A percentile compares a stretch with the other conserved stretches of the same genome.
Evolutionary conservation across 2,797 vertebrate genomes (phyloP).

Genomic region (Peromyscus melanophrys): DNA sequence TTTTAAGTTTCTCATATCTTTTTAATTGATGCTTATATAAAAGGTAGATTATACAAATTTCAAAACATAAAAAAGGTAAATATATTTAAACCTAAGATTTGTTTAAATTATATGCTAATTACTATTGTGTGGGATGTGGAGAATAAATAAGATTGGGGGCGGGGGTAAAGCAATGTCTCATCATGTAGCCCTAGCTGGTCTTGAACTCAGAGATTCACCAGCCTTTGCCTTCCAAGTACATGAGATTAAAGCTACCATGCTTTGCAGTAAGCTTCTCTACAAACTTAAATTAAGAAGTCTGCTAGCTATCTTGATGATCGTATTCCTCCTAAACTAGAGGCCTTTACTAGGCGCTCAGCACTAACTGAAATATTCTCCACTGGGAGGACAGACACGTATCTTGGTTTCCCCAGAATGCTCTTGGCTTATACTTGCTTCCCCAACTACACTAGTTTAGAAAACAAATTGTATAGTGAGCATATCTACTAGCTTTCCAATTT

Average conservation of each 20-base stretch:
- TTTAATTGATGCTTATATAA: constrained; percentile 40
- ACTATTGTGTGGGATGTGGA: neutral
- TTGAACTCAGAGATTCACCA: neutral
- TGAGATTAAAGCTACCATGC: neutral
- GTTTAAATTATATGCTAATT: constrained; percentile 55
- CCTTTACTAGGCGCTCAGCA: constrained; percentile 28
- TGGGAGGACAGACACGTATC: neutral
- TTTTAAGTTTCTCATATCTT: constrained; percentile 17
- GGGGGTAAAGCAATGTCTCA: neutral
- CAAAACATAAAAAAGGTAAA: constrained; percentile 38
- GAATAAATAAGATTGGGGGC: neutral
- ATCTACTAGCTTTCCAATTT: constrained; percentile 7
- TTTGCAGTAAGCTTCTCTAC: neutral
- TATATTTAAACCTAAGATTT: constrained; percentile 55
- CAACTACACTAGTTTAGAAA: constrained; percentile 50
- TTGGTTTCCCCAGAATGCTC: neutral
- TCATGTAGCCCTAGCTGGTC: neutral
- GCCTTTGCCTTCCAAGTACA: neutral
- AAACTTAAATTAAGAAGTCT: constrained; percentile 32
- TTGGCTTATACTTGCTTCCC: neutral
- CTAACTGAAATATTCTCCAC: constrained; percentile 32
- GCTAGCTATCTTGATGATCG: neutral
- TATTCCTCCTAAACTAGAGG: neutral
- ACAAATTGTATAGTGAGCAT: constrained; percentile 11
- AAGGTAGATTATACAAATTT: constrained; percentile 39